Evolutionary conservation across 2,113 vertebrate genomes (phyloP), one percentile per base, ranked within the genome.

Genomic region (Leuciscus idus): DNA sequence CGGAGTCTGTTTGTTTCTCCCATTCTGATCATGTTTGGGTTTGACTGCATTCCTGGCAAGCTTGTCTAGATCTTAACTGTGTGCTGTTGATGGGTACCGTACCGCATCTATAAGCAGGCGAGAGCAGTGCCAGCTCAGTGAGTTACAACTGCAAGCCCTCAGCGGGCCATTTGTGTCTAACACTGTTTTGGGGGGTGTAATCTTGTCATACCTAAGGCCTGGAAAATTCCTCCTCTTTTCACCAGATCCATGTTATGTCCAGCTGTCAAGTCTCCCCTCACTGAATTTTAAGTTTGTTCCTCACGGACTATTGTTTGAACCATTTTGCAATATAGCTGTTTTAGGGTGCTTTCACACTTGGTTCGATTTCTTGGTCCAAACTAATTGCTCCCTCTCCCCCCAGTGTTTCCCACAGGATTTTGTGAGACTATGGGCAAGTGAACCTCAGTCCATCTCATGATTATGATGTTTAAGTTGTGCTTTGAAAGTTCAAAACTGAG

Each of bases 41-140:
- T 70, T 4, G 28, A 55, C 61, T n/a, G 19, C 85, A 87, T 89
- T 89, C 88, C 88, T 84, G 52, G 75, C 83, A 17, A 85, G 85
- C 77, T 85, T 89, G 13, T 87, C 50, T 64, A 70, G 77, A 85
- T 87, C 46, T 50, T 75, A 84, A 70, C 70, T 77, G 85, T 23
- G 48, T 52, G 59, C 70, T 61, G 2, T 43, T 83, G 36, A 84
- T 84, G 48, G 55, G 48, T 26, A 73, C 66, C 10, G 28, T 39
- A 73, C 66, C 10, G 28, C 19, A 11, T 73, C 48, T 83, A 55
- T 52, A 43, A 43, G 79, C n/a, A 64, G 59, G 8, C 2, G 12
- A 21, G 13, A 57, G 23, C 39, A 48, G 39, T 64, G 33, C 78
- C 78, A 81, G 78, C 23, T 43, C 55, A 82, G 5, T 68, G 43